phyloP scores from a whole-genome alignment of 2,797 vertebrate genomes.

The Microtus agrestis region DNA sequence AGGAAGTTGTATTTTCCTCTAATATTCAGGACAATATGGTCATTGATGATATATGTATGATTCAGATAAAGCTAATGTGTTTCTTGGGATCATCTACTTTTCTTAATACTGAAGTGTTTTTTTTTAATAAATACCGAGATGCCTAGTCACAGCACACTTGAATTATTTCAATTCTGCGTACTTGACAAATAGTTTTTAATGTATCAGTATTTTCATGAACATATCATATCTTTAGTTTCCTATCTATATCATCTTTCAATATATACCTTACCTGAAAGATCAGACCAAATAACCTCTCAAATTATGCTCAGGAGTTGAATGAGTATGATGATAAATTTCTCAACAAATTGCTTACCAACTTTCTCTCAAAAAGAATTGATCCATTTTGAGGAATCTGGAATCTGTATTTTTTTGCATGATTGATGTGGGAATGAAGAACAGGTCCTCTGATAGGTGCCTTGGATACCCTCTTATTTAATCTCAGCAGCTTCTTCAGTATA shows the following conservation, averaged over 20 bases:
- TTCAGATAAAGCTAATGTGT: not conserved
- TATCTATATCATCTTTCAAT: not conserved
- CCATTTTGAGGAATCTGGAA: constrained; percentile 1
- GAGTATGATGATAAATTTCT: constrained; percentile 52
- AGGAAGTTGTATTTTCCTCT: not conserved
- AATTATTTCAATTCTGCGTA: not conserved
- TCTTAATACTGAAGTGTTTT: not conserved
- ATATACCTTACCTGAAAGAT: not conserved
- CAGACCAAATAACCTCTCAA: constrained; percentile 26
- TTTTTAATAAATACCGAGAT: constrained; percentile 25
- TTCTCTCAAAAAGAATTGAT: constrained; percentile 19
- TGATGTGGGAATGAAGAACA: not conserved
- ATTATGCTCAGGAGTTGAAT: not conserved
- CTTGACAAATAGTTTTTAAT: not conserved
- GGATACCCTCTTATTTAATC: not conserved
- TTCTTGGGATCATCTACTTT: not conserved
- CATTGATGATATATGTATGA: not conserved
- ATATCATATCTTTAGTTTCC: not conserved
- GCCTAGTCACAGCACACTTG: not conserved
- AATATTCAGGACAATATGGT: not conserved
- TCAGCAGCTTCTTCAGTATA: not conserved
- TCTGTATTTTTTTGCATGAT: not conserved
- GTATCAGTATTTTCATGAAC: not conserved
- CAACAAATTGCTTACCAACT: constrained; percentile 19
- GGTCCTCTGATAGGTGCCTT: not conserved